Conservation (phyloP, 2,888 invertebrate species). For the Drosophila bunnanda region DNA sequence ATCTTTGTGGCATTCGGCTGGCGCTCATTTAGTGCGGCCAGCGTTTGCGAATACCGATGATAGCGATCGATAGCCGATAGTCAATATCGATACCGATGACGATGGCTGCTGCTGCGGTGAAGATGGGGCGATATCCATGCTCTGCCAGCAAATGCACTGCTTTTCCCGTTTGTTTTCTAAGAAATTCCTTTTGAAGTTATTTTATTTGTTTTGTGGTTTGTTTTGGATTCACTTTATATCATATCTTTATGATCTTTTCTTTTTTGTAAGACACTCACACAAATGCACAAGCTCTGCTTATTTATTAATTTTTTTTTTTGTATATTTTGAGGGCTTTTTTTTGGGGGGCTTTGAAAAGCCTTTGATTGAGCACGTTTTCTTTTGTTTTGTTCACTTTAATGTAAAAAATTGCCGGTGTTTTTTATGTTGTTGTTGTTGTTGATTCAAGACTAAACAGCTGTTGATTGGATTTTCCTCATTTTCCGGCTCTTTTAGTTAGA, state of each 20-base stretch:
- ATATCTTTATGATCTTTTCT: slow-evolving; percentile 2
- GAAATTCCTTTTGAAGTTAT: slow-evolving; percentile 19
- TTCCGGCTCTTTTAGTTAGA: slow-evolving; percentile 13
- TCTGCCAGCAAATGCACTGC: slow-evolving; percentile 50
- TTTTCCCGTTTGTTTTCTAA: slow-evolving; percentile 12
- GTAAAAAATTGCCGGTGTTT: slow-evolving; percentile 10
- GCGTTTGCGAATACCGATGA: slow-evolving; percentile 38
- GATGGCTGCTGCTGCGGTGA: slow-evolving; percentile 38
- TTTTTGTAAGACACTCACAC: slow-evolving; percentile 31
- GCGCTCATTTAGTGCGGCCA: slow-evolving; percentile 61
- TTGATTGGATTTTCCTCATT: slow-evolving; percentile 24
- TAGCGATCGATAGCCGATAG: slow-evolving; percentile 28
- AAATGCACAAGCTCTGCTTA: slow-evolving; percentile 21
- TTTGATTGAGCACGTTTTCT: slow-evolving; percentile 10
- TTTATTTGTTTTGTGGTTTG: slow-evolving; percentile 3
- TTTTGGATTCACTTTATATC: slow-evolving; percentile 15
- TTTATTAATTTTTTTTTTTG: not conserved
- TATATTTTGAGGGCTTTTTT: slow-evolving; percentile 4
- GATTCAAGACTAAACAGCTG: slow-evolving; percentile 49
- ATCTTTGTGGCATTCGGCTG: slow-evolving; percentile 67
- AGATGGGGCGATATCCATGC: slow-evolving; percentile 67
- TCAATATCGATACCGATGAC: slow-evolving; percentile 35
- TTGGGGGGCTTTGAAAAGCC: not conserved
- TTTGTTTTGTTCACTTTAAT: slow-evolving; percentile 18
- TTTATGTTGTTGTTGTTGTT: slow-evolving; percentile 4